Evolutionary conservation across 2,797 vertebrate genomes (phyloP).

Genomic region (Danio tinwini): DNA sequence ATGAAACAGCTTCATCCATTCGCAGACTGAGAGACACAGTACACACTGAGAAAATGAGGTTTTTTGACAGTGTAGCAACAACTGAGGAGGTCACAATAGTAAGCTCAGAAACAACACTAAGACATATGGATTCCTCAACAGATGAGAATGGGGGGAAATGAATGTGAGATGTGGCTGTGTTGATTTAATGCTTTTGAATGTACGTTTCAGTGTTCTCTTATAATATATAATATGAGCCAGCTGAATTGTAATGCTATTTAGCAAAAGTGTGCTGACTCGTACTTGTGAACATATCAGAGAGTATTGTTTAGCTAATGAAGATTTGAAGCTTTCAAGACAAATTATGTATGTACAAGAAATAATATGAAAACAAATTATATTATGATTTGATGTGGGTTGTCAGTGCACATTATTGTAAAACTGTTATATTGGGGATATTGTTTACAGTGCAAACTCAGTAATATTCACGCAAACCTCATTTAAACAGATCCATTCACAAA

Average conservation of each 20-base stretch:
- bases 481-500: slow-evolving; percentile 27
- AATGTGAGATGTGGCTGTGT: slow-evolving; percentile 24
- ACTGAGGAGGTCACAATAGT: slow-evolving; percentile 31
- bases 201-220: slow-evolving; percentile 28
- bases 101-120: slow-evolving; percentile 52
- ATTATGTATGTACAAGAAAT: slow-evolving; percentile 5
- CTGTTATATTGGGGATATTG: slow-evolving; percentile 30
- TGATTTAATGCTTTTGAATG: slow-evolving; percentile 41
- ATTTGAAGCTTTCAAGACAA: slow-evolving; percentile 5
- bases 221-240: slow-evolving; percentile 26
- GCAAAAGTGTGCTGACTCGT: slow-evolving; percentile 20
- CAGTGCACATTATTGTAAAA: slow-evolving; percentile 17
- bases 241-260: slow-evolving; percentile 28
- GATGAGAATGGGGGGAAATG: slow-evolving; percentile 56
- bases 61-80: slow-evolving; percentile 75
- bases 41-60: slow-evolving; percentile 81
- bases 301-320: slow-evolving; percentile 33
- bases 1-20: slow-evolving; percentile 74
- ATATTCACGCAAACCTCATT: slow-evolving; percentile 35
- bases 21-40: slow-evolving; percentile 75
- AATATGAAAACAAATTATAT: background rate
- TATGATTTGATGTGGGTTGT: slow-evolving; percentile 13
- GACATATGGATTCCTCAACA: slow-evolving; percentile 52
- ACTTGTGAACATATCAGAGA: slow-evolving; percentile 32
- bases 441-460: slow-evolving; percentile 29